Percentiles rank a stretch among this genome's conserved stretches.
These are phyloP conservation scores for Drosophila borealis DNA, from an alignment of 2,888 invertebrate species.

Conservation along the genomic window DNA sequence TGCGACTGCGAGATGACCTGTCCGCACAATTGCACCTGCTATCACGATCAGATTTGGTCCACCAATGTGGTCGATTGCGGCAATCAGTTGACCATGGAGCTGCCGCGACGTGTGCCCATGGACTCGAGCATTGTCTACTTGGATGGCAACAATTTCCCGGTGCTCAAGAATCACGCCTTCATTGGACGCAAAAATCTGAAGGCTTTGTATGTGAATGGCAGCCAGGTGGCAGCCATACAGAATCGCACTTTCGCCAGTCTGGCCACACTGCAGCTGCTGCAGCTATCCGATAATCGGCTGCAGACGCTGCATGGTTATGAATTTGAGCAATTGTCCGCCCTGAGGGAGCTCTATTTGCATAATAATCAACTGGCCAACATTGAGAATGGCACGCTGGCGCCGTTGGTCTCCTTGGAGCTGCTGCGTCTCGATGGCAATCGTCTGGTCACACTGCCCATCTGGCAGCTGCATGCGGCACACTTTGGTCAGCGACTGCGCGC, in stretches of 20 bases:
- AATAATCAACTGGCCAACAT: constrained; percentile 93
- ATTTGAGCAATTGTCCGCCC: constrained; percentile 92
- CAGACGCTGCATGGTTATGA: constrained; percentile 93
- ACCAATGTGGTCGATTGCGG: constrained; percentile 97
- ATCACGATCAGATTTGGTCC: constrained; percentile 97
- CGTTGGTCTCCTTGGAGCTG: constrained; percentile 91
- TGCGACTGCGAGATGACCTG: constrained; percentile 99
- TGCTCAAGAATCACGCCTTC: constrained; percentile 95
- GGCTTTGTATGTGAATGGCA: constrained; percentile 93
- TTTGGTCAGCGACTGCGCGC: constrained; percentile 84
- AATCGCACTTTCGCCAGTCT: constrained; percentile 96
- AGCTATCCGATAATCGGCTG: constrained; percentile 94
- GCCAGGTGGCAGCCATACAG: constrained; percentile 93
- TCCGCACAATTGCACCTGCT: constrained; percentile 96
- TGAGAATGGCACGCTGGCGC: constrained; percentile 92
- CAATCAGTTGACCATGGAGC: constrained; percentile 90
- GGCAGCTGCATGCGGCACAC: constrained; percentile 87
- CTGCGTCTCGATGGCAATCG: constrained; percentile 94
- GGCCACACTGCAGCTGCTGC: constrained; percentile 91
- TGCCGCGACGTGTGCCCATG: constrained; percentile 96
- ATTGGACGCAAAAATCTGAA: constrained; percentile 96
- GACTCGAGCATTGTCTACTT: constrained; percentile 97
- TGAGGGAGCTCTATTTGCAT: constrained; percentile 93
- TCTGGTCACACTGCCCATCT: constrained; percentile 92
- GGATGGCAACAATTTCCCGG: constrained; percentile 94